A percentile compares a stretch with the other conserved stretches of the same genome.
phyloP scores from a whole-genome alignment of 2,113 vertebrate species.

The Electrona antarctica region DNA sequence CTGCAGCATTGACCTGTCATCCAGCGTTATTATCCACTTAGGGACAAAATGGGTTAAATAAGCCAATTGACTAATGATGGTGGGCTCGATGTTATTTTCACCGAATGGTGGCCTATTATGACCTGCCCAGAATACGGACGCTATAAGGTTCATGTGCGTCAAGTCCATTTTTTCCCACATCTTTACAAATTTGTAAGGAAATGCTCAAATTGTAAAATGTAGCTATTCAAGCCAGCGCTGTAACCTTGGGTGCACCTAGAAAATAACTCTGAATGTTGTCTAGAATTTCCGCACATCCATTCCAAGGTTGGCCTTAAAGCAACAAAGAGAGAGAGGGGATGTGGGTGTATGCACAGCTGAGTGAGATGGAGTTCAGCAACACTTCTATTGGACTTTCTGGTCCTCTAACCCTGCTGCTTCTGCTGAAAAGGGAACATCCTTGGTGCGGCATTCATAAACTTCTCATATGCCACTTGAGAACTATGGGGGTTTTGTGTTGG shows the following conservation, averaged over 20 bases:
- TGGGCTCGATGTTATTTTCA: no score
- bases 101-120: no score
- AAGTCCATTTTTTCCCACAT: conserved; percentile 46
- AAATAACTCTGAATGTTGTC: conserved; percentile 62
- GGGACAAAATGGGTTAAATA: no score
- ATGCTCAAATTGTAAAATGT: conserved; percentile 55
- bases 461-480: conserved; percentile 64
- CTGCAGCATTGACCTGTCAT: conserved; percentile 63
- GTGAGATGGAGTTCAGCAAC: conserved; percentile 69
- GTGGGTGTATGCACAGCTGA: conserved; percentile 48
- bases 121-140: no score
- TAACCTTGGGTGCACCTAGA: conserved; percentile 63
- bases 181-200: conserved; percentile 65
- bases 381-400: conserved; percentile 63
- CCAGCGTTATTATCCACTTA: conserved; percentile 49
- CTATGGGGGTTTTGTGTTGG: conserved; percentile 55
- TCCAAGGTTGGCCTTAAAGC: conserved; percentile 63
- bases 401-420: conserved; percentile 62
- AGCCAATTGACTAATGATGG: no score
- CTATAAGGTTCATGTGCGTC: no score
- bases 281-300: conserved; percentile 59
- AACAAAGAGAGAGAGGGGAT: conserved; percentile 59
- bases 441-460: conserved; percentile 69
- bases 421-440: conserved; percentile 71
- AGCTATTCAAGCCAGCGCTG: conserved; percentile 59